Conservation (phyloP, 2,888 invertebrate genomes). For the Drosophila nigricruria region DNA sequence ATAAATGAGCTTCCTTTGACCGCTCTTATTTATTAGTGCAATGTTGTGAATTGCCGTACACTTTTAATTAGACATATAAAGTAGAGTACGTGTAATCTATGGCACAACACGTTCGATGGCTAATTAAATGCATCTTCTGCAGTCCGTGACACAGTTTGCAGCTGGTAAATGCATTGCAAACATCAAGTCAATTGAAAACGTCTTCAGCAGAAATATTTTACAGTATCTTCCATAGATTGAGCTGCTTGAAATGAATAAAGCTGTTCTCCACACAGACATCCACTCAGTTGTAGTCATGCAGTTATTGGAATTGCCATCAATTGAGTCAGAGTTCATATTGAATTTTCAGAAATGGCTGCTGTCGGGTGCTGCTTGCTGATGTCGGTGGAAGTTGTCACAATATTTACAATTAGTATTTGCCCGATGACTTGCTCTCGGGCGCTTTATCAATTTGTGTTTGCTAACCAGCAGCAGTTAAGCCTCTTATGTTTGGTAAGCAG, state of each 20-base stretch:
- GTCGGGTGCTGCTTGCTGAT: not conserved
- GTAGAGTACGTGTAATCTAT: not conserved
- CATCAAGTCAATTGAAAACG: constrained; percentile 9
- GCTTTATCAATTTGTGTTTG: constrained; percentile 52
- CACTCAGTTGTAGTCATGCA: not conserved
- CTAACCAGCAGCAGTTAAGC: constrained; percentile 57
- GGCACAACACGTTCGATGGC: not conserved
- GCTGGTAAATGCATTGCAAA: constrained; percentile 28
- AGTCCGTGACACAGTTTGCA: not conserved
- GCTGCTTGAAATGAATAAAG: not conserved
- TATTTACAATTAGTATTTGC: constrained; percentile 55
- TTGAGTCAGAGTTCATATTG: constrained; percentile 32
- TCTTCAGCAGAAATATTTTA: constrained; percentile 7
- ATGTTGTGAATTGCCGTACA: constrained; percentile 25
- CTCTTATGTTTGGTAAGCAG: constrained; percentile 43
- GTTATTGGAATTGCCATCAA: constrained; percentile 12
- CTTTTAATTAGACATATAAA: constrained; percentile 34
- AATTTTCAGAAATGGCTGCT: constrained; percentile 19
- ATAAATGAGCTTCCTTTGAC: constrained; percentile 25
- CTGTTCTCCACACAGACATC: not conserved
- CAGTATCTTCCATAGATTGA: not conserved
- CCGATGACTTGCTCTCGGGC: constrained; percentile 52
- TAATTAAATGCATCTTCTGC: constrained; percentile 6
- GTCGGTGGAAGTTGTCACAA: constrained; percentile 26
- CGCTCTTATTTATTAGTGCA: constrained; percentile 42